Conservation (phyloP, 1,140 invertebrate species). For the Platorchestia sp. region DNA sequence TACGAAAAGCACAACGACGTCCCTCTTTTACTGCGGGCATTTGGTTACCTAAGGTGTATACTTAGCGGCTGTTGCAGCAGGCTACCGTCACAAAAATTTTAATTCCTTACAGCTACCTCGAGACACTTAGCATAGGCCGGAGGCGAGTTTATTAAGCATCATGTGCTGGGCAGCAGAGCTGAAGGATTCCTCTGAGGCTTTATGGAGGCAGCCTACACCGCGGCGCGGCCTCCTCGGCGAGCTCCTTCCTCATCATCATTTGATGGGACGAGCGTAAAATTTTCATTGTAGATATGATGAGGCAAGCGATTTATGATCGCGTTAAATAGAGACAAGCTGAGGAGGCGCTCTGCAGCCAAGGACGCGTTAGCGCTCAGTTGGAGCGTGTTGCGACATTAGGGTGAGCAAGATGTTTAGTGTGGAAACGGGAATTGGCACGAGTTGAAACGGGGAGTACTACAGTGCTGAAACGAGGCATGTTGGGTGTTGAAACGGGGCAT, state of each 20-base stretch:
- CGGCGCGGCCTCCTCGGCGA: neutral
- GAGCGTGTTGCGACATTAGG: too few species aligned
- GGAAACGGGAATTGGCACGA: too few species aligned
- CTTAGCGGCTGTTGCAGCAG: conserved; percentile 2
- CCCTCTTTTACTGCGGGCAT: neutral
- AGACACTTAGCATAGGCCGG: neutral
- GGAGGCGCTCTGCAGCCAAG: too few species aligned
- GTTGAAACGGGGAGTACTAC: too few species aligned
- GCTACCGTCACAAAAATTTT: conserved; percentile 48
- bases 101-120: conserved; percentile 40
- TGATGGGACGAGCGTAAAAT: conserved; percentile 54
- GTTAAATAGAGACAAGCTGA: conserved; percentile 39
- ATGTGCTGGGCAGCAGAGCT: neutral
- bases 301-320: conserved; percentile 36
- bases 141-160: conserved; percentile 34
- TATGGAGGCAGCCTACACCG: neutral
- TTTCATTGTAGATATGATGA: conserved; percentile 56
- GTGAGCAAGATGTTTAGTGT: too few species aligned
- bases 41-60: conserved; percentile 30
- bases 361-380: too few species aligned
- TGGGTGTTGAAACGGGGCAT: too few species aligned
- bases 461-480: too few species aligned
- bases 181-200: conserved; percentile 9
- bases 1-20: neutral
- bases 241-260: conserved; percentile 47